phyloP scores from a whole-genome alignment of 53 echinoderm and acorn worm species.

The Actinopyga echinites region DNA sequence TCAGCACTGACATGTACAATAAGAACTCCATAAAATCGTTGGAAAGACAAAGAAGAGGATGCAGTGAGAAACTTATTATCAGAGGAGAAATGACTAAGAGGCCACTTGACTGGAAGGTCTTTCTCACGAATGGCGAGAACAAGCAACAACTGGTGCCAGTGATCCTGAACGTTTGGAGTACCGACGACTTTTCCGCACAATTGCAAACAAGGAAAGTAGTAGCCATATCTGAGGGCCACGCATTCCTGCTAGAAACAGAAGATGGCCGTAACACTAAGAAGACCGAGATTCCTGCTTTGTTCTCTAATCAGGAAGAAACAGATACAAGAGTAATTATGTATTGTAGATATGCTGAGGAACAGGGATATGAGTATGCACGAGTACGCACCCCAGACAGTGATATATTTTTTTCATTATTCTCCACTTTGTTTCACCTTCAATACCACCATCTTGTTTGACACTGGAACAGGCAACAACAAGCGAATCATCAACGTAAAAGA shows the following conservation, averaged over 20 bases:
- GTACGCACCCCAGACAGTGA: constrained; percentile 36
- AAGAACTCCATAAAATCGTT: constrained; percentile 29
- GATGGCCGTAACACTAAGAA: not conserved
- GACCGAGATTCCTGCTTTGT: constrained; percentile 28
- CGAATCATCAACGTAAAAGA: constrained; percentile 7
- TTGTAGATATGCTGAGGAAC: constrained; percentile 35
- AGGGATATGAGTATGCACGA: constrained; percentile 16
- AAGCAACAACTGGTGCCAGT: not conserved
- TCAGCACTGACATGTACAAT: constrained; percentile 40
- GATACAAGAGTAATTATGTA: constrained; percentile 37
- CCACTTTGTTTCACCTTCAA: constrained; percentile 8
- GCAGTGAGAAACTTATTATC: constrained; percentile 31
- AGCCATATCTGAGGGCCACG: constrained; percentile 15
- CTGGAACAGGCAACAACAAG: constrained; percentile 11
- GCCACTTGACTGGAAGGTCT: constrained; percentile 38
- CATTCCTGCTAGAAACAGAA: constrained; percentile 9
- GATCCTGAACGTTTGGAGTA: not conserved
- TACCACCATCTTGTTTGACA: constrained; percentile 12
- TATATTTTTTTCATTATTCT: constrained; percentile 29
- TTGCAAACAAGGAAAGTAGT: constrained; percentile 37
- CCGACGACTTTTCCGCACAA: constrained; percentile 1
- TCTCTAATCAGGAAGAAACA: constrained; percentile 37
- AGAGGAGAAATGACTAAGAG: constrained; percentile 27
- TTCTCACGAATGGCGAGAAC: constrained; percentile 48
- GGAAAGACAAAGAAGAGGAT: constrained; percentile 44